These are phyloP conservation scores for Arctocebus calabarensis DNA, from an alignment of 2,797 vertebrate species.

Conservation along the genomic window DNA sequence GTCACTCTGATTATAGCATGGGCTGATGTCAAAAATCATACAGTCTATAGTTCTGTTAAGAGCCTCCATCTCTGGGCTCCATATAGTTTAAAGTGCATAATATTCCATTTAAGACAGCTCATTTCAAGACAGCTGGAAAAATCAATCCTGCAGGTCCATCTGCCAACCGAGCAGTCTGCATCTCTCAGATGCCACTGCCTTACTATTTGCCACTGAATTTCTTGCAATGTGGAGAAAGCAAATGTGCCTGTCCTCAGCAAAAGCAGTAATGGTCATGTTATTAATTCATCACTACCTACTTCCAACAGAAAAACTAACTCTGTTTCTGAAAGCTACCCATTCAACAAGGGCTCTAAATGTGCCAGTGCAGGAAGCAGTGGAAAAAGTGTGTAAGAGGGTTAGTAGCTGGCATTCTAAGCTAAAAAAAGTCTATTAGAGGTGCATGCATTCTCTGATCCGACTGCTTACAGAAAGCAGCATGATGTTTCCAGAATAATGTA, in stretches of 20 bases:
- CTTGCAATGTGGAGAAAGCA: conserved; percentile 53
- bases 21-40: conserved; percentile 58
- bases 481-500: conserved; percentile 10
- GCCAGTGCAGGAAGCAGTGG: not conserved
- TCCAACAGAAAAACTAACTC: conserved; percentile 10
- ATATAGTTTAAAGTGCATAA: conserved; percentile 70
- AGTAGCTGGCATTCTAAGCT: conserved; percentile 42
- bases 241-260: conserved; percentile 47
- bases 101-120: conserved; percentile 62
- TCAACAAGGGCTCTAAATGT: conserved; percentile 20
- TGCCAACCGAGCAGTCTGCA: conserved; percentile 66
- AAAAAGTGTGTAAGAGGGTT: not conserved
- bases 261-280: not conserved
- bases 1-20: conserved; percentile 32
- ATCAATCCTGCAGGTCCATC: conserved; percentile 69
- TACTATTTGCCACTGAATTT: conserved; percentile 10
- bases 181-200: conserved; percentile 52
- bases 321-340: conserved; percentile 24
- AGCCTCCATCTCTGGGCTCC: conserved; percentile 60
- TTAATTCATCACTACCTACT: not conserved
- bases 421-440: not conserved
- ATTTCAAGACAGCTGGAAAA: conserved; percentile 76
- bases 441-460: not conserved
- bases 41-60: conserved; percentile 5
- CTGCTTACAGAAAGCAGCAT: not conserved